Base-by-base conservation (phyloP, 2,113 vertebrate genomes). In the Tichodroma muraria region DNA sequence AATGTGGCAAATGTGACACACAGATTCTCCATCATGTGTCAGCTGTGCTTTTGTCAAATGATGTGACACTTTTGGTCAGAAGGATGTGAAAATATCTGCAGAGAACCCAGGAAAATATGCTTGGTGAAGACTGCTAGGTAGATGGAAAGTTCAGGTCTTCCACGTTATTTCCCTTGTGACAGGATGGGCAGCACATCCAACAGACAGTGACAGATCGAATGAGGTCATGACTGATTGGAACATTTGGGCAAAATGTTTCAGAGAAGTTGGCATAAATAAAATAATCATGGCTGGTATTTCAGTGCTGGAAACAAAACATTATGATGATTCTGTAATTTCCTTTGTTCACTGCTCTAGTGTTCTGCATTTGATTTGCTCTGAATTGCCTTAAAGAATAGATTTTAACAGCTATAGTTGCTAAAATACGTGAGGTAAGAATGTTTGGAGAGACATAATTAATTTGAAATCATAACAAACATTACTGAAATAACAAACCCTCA, bases 21-120 rank as follows among this genome's bases (percentile, higher is more conserved):
- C 0, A 10, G 27, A 54, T 28, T 28, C 2, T 2, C 3, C 0
- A 0, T 37, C 52, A 25, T 1, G 6, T 72, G 35, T 31, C 54
- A 89, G 49, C 8, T 66, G 57, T 4, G 2, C 35, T 81, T 88
- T 68, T 90, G 53, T 35, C 40, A 71, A 53, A 66, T 54, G 38
- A 75, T 54, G 52, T n/a, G 54, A 40, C 3, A 5, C 1, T 0
- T 57, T 90, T 90, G 49, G 38, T 63, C 47, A 79, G 13, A 59
- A 47, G 52, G n/a, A 44, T 4, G 4, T 49, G 0, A 3, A 69
- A 86, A 80, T 33, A 59, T 12, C 21, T 38, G 24, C 69, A 61
- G n/a, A 2, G 31, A 38, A 69, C 8, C 31, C 59, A 69, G 69
- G 68, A 86, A 77, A 57, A 77, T 17, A 37, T n/a, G 33, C 11